Base-by-base conservation (phyloP, 2,113 vertebrate species). In the Eidolon helvum region DNA sequence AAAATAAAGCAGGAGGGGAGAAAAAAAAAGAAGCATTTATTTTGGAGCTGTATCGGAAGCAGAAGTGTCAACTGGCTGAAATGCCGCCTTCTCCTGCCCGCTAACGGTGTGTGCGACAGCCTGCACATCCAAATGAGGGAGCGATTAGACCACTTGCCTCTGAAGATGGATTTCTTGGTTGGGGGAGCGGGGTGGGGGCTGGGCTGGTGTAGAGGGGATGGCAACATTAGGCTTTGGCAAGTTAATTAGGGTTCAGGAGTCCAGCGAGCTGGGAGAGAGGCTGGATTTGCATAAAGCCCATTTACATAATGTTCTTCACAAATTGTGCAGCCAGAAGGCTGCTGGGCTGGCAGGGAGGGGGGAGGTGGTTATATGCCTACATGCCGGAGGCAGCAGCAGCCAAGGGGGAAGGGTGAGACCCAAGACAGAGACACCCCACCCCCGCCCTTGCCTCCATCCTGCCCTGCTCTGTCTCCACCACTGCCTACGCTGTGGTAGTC, bases 181-280 rank as follows among this genome's bases (percentile, higher is more conserved):
- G 40, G 79, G 94, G 88, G 74, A 59, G 72, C 1, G 0, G 61
- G 40, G 12, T 66, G 50, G 92, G 91, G 91, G 87, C 90, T 87
- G 90, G 87, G 90, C 94, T 55, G 90, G 43, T 7, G 59, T 33
- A 74, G 68, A 82, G 57, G 61, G 63, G 74, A 77, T 0, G 0
- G 82, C 79, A 65, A 61, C 83, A 28, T 74, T 92, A 90, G 97
- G 96, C 96, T 91, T 91, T 87, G 97, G 97, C 97, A 97, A 97
- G 97, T 97, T 98, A 98, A 98, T 98, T 98, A 97, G 97, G 96
- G 97, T 97, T 97, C 96, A 96, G 83, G 92, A 98, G 97, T 95
- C 95, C 96, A 97, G 96, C 45, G 18, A 94, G 93, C 10, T 2
- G 66, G 93, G 93, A 88, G 91, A 93, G 95, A 96, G 80, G 94